phyloP scores from a whole-genome alignment of 1,140 invertebrate species.

The Papilio polyxenes region DNA sequence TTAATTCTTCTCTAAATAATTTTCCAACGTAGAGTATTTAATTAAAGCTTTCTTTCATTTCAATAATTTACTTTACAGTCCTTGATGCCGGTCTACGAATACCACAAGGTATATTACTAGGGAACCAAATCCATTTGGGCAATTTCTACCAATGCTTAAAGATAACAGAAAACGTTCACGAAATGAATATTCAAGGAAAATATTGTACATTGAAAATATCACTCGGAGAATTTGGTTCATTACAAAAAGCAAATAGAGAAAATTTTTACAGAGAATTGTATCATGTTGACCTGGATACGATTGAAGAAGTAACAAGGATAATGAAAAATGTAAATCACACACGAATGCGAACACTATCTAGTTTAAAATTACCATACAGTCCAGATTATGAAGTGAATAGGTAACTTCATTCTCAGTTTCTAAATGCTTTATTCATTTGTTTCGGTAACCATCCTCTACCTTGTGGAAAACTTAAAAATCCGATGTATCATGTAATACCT shows the following conservation, averaged over 20 bases:
- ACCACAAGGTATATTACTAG: slow-evolving; percentile 49
- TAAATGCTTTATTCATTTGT: not conserved
- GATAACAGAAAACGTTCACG: slow-evolving; percentile 41
- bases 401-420: not conserved
- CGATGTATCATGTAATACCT: not conserved
- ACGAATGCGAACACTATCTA: not conserved
- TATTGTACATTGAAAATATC: slow-evolving; percentile 51
- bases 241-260: not conserved
- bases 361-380: slow-evolving; percentile 1
- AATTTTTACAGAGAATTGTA: not conserved
- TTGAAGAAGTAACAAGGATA: not conserved
- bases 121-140: slow-evolving; percentile 49
- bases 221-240: slow-evolving; percentile 39
- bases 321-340: slow-evolving; percentile 2
- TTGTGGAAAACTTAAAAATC: too few species aligned
- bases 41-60: not conserved
- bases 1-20: not conserved
- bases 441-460: not conserved
- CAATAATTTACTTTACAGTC: slow-evolving; percentile 45
- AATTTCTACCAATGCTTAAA: slow-evolving; percentile 54
- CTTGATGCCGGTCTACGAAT: slow-evolving; percentile 49
- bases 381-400: not conserved
- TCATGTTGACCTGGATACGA: slow-evolving; percentile 27
- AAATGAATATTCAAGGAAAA: slow-evolving; percentile 52
- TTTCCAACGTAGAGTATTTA: not conserved